phyloP scores from a whole-genome alignment of 30 jellyfish, hydroid and myxozoan species.

The Rhopilema esculentum region DNA sequence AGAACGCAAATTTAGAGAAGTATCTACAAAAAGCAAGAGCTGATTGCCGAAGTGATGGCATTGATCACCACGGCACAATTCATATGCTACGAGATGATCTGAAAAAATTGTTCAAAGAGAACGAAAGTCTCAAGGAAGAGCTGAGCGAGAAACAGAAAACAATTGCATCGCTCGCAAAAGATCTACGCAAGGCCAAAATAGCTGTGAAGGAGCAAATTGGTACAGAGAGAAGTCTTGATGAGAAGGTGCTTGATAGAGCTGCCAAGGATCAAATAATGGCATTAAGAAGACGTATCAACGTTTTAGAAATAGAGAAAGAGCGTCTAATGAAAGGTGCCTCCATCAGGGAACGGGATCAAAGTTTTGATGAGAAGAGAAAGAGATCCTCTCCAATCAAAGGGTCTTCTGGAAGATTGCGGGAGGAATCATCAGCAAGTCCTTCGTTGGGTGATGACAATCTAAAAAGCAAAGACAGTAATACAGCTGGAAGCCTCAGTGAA shows the following conservation, averaged over 20 bases:
- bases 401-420: constrained; percentile 1
- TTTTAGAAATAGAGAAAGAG: constrained; percentile 67
- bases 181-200: constrained; percentile 75
- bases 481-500: constrained; percentile 28
- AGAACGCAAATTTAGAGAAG: constrained; percentile 76
- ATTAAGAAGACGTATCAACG: constrained; percentile 51
- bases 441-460: not conserved
- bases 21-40: constrained; percentile 79
- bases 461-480: constrained; percentile 12
- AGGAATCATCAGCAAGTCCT: not conserved
- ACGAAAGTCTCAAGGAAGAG: constrained; percentile 86
- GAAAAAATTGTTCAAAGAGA: constrained; percentile 90
- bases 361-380: constrained; percentile 44
- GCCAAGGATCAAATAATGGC: constrained; percentile 67
- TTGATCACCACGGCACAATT: constrained; percentile 93
- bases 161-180: constrained; percentile 87
- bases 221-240: constrained; percentile 58
- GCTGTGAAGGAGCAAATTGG: constrained; percentile 76
- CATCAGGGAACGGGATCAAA: constrained; percentile 34
- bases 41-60: constrained; percentile 72
- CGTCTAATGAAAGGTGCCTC: constrained; percentile 25
- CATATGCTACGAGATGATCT: constrained; percentile 96
- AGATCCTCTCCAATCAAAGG: constrained; percentile 12
- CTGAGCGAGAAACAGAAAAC: constrained; percentile 62
- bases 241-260: constrained; percentile 66